phyloP scores from a whole-genome alignment of 2,797 vertebrate genomes.

The Rhinella marina region DNA sequence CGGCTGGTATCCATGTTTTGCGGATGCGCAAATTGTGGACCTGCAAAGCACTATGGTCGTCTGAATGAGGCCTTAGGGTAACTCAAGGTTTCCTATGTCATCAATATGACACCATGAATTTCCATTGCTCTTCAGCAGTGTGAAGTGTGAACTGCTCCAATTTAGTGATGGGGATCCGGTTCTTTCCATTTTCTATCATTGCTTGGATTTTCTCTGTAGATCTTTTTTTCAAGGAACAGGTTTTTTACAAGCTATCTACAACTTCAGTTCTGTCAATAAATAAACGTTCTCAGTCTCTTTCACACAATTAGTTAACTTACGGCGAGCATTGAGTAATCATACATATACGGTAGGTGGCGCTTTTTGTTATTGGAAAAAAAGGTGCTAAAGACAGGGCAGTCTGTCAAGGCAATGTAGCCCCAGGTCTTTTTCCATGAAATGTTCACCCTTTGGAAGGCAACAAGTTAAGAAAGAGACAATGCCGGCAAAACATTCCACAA shows the following conservation, averaged over 20 bases:
- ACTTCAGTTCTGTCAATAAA: background rate
- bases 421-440: constrained; percentile 51
- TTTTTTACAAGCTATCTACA: background rate
- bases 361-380: constrained; percentile 33
- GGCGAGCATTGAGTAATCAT: background rate
- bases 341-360: background rate
- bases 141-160: background rate
- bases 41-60: too few relatives aligned
- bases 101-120: too few relatives aligned
- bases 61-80: too few relatives aligned
- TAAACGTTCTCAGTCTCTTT: background rate
- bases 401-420: constrained; percentile 21
- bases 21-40: too few relatives aligned
- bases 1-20: too few relatives aligned
- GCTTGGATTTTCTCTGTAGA: background rate
- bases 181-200: background rate
- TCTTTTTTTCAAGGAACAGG: background rate
- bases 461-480: constrained; percentile 10
- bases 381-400: constrained; percentile 14
- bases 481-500: background rate
- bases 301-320: background rate
- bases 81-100: too few relatives aligned
- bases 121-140: background rate
- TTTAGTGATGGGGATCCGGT: background rate
- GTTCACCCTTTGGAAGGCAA: constrained; percentile 10